phyloP scores from a whole-genome alignment of 2,888 invertebrate species.

The Erebia aethiops region DNA sequence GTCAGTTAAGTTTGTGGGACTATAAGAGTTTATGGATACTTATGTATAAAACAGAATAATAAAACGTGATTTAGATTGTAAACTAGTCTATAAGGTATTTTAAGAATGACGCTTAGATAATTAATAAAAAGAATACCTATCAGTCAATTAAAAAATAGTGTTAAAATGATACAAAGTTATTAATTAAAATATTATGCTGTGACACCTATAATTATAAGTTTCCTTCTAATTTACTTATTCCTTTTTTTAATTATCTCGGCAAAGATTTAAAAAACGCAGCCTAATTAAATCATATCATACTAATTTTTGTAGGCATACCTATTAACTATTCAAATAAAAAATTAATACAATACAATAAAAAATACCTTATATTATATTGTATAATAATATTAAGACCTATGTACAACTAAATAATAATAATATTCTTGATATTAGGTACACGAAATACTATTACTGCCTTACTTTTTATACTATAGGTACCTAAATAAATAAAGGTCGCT shows the following conservation, averaged over 20 bases:
- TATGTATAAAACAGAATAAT: conserved; percentile 36
- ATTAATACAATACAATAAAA: too few relatives aligned
- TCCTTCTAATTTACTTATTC: neutral
- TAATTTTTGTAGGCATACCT: too few relatives aligned
- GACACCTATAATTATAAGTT: conserved; percentile 18
- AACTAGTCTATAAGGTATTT: conserved; percentile 30
- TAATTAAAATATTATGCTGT: conserved; percentile 6
- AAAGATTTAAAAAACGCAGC: neutral
- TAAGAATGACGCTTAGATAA: conserved; percentile 11
- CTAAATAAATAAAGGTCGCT: too few relatives aligned
- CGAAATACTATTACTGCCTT: too few relatives aligned
- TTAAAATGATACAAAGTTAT: neutral
- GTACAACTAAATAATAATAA: too few relatives aligned
- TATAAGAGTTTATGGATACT: conserved; percentile 26
- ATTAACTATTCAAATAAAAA: too few relatives aligned
- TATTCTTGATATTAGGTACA: too few relatives aligned
- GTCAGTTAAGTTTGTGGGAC: neutral
- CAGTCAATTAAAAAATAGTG: conserved; percentile 15
- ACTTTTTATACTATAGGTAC: too few relatives aligned
- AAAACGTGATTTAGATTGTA: conserved; percentile 46
- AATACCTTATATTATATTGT: too few relatives aligned
- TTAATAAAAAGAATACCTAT: conserved; percentile 17
- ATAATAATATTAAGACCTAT: too few relatives aligned
- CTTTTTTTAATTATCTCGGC: too few relatives aligned
- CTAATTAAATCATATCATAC: too few relatives aligned